Evolutionary conservation across 2,797 vertebrate species (phyloP), one percentile per base, ranked within the genome.

Genomic region (Oophaga sylvatica): DNA sequence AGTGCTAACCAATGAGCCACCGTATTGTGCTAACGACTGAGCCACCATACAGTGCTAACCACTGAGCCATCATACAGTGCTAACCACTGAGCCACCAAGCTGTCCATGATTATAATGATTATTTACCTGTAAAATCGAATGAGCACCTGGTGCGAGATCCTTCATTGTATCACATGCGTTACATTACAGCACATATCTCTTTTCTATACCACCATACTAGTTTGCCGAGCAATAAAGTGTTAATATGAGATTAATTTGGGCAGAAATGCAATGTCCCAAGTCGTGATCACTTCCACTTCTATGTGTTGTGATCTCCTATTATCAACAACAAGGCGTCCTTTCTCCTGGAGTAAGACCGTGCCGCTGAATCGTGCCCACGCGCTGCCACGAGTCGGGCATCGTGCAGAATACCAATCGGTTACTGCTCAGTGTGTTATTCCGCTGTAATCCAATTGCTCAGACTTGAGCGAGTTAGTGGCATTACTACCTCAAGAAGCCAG

Each of bases 401-500:
- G 35, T 65, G 13, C 57, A 57, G 80, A 56, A 81, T 82, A 78
- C 62, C 77, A 77, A 76, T 48, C 75, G 71, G 80, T 68, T 60
- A 77, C 17, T 76, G 48, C 63, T 62, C 62, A 83, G 73, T 70
- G 75, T 68, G 53, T 31, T 67, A 17, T 87, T 62, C 80, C 63
- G n/a, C 8, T 15, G 70, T 7, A 84, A 53, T 31, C 4, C 68
- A 45, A 59, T 77, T 85, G 20, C 83, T 89, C 53, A 78, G 80
- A 65, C 86, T 83, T 87, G 26, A 78, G 16, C n/a, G 41, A 80
- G 63, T 71, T 71, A 77, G 73, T 83, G 81, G 81, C 81, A 71
- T 70, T 79, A 71, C 81, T 71, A 71, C 79, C 81, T 87, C 41
- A n/a, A 89, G 80, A 68, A 77, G 77, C 63, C 68, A 85, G 20